These are phyloP conservation scores for Cranoglanis bouderius DNA, from an alignment of 2,113 vertebrate species.

Conservation along the genomic window DNA sequence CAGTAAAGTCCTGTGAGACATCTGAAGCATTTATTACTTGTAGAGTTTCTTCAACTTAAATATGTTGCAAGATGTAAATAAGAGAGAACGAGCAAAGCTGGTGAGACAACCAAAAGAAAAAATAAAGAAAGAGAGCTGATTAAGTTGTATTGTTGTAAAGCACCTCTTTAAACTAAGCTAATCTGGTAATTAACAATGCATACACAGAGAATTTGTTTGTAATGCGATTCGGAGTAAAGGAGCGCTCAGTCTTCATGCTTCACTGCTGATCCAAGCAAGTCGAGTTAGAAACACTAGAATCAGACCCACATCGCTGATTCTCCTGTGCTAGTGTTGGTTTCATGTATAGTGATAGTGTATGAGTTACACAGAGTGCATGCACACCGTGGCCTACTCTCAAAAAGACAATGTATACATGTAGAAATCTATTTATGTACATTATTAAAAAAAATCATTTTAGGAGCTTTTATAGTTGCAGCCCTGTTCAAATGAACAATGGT, in stretches of 20 bases:
- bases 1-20: constrained; percentile 92
- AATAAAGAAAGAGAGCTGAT: constrained; percentile 37
- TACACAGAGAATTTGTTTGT: constrained; percentile 59
- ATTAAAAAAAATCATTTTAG: constrained; percentile 17
- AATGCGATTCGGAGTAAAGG: constrained; percentile 61
- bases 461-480: background rate
- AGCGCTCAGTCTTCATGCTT: constrained; percentile 53
- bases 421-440: background rate
- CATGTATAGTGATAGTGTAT: constrained; percentile 89
- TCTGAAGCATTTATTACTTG: constrained; percentile 93
- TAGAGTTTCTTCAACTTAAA: constrained; percentile 96
- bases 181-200: constrained; percentile 65
- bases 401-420: constrained; percentile 31
- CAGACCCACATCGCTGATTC: constrained; percentile 86
- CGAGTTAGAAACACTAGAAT: constrained; percentile 64
- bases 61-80: constrained; percentile 88
- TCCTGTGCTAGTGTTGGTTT: constrained; percentile 93
- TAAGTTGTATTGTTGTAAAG: constrained; percentile 21
- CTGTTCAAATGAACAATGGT: too few species aligned
- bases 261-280: constrained; percentile 60
- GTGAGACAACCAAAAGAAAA: constrained; percentile 48
- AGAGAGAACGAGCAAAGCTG: background rate
- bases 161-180: constrained; percentile 53
- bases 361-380: constrained; percentile 87
- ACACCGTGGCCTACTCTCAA: constrained; percentile 94